Percentiles rank a stretch among this genome's conserved stretches.
phyloP scores from a whole-genome alignment of 2,888 invertebrate genomes.

The Hyposoter didymator region DNA sequence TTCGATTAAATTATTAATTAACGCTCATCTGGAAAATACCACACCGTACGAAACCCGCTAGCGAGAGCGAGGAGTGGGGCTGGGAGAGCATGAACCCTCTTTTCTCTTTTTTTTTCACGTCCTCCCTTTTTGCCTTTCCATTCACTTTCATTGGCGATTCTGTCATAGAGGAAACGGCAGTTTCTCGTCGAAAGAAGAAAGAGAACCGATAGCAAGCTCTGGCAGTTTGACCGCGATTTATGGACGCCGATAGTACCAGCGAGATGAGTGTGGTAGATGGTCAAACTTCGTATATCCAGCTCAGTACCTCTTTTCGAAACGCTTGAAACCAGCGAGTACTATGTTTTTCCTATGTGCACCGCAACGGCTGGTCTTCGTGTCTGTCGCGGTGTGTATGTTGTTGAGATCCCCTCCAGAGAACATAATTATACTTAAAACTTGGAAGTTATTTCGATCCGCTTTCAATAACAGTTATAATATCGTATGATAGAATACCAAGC shows the following conservation, averaged over 20 bases:
- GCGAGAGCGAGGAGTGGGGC: constrained; percentile 37
- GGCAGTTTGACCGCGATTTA: constrained; percentile 64
- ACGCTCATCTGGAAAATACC: constrained; percentile 81
- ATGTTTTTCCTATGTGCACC: constrained; percentile 53
- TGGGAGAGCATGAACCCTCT: constrained; percentile 13
- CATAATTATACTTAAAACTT: constrained; percentile 23
- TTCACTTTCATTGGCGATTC: background rate
- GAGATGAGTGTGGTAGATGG: constrained; percentile 18
- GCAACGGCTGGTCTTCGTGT: constrained; percentile 44
- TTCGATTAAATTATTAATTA: constrained; percentile 84
- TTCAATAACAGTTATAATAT: constrained; percentile 9
- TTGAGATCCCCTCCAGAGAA: background rate
- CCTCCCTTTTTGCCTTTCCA: background rate
- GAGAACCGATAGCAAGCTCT: constrained; percentile 37
- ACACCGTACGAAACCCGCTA: constrained; percentile 74
- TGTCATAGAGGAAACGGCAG: constrained; percentile 38
- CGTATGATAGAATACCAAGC: background rate
- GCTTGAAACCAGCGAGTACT: constrained; percentile 37
- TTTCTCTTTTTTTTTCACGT: background rate
- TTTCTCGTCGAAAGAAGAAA: constrained; percentile 24
- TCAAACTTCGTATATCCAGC: background rate
- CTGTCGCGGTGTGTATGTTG: background rate
- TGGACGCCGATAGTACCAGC: constrained; percentile 62
- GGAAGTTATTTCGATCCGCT: background rate
- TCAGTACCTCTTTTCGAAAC: constrained; percentile 7